Base-by-base conservation (phyloP, 2,113 vertebrate species). In the Ptilonorhynchus violaceus region DNA sequence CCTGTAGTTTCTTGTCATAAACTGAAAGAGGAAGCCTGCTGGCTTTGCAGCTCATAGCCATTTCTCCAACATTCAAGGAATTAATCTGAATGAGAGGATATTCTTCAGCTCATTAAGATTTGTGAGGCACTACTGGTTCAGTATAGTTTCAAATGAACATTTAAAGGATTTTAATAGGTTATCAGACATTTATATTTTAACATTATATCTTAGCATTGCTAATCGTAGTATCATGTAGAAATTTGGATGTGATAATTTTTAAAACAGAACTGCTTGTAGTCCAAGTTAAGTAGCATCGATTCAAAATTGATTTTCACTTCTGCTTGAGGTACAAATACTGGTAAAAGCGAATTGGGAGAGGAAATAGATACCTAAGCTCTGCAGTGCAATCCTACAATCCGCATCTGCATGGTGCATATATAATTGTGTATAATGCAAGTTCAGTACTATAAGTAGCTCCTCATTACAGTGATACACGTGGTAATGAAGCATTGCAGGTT, bases 101-200 rank as follows among this genome's bases (percentile, higher is more conserved):
- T 80, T 93, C 83, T 69, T 95, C 89, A 96, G 86, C n/a, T 95
- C 95, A 79, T 95, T 96, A 94, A 95, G 89, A 96, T 91, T 91
- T 95, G 95, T 93, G 90, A 92, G 93, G 80, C 77, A 47, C 49
- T 90, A 46, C 78, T 85, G 85, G 46, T 85, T 92, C 58, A 33
- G 60, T 91, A 60, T 81, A 87, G 77, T 95, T 92, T 85, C 62
- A 89, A 94, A 82, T 69, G 94, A 96, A 63, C 83, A 64, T 87
- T 96, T 96, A 93, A 56, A 93, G 37, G 75, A 81, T 93, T 96
- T 90, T 95, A 97, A 94, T 93, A 88, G 79, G 84, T 93, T 86
- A 92, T 91, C 62, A 84, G 79, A 52, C 89, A 59, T 78, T 92
- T 87, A 85, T 92, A 72, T 81, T 81, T 92, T 79, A 79, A 69